A percentile compares a stretch with the other conserved stretches of the same genome.
Conservation (phyloP, 2,888 invertebrate genomes). For the Drosophila buzzatii region DNA sequence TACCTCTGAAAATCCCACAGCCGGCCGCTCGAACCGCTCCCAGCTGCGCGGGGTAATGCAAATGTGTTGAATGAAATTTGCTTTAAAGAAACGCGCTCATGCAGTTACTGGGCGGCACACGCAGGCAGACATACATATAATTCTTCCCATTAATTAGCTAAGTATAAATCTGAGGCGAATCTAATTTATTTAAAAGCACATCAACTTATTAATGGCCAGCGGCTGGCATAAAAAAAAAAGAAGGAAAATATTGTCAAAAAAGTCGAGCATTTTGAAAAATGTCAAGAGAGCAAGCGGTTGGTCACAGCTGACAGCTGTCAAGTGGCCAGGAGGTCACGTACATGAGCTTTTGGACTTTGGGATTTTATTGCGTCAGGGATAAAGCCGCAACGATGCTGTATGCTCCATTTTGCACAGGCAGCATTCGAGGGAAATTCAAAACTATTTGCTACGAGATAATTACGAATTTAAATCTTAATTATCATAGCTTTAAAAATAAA, state of each 20-base stretch:
- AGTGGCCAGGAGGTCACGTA: slow-evolving; percentile 38
- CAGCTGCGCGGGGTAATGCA: neutral
- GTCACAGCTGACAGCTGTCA: slow-evolving; percentile 60
- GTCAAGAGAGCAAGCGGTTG: slow-evolving; percentile 20
- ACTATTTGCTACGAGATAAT: neutral
- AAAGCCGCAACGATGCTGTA: slow-evolving; percentile 8
- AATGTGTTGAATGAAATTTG: slow-evolving; percentile 11
- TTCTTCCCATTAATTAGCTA: slow-evolving; percentile 41
- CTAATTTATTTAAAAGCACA: slow-evolving; percentile 58
- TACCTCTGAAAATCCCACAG: neutral
- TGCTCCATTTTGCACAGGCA: neutral
- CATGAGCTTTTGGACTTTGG: slow-evolving; percentile 21
- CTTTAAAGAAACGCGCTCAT: slow-evolving; percentile 5
- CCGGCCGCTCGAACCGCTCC: neutral
- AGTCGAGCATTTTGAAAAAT: slow-evolving; percentile 32
- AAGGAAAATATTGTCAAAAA: slow-evolving; percentile 21
- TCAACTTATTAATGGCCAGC: slow-evolving; percentile 34
- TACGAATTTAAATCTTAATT: neutral
- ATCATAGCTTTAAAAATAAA: neutral
- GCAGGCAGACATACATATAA: neutral
- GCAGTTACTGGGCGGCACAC: neutral
- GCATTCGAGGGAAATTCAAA: slow-evolving; percentile 27
- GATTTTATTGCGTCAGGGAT: slow-evolving; percentile 33
- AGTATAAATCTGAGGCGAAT: slow-evolving; percentile 23
- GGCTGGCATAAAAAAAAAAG: slow-evolving; percentile 3